Conservation (phyloP, 2,113 vertebrate species). For the Albula glossodonta region DNA sequence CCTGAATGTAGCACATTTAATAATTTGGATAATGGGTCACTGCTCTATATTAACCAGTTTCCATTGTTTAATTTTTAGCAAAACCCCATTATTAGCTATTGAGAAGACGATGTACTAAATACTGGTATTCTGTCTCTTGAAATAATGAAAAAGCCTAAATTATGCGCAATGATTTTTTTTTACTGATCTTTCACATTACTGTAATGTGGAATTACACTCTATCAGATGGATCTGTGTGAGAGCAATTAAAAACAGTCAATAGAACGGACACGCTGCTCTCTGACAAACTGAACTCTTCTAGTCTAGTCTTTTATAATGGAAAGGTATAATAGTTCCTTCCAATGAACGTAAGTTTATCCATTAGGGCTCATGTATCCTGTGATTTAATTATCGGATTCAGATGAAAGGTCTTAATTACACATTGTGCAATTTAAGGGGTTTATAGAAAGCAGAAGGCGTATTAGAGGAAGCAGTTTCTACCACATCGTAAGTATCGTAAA, state of each 20-base stretch:
- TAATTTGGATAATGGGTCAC: background rate
- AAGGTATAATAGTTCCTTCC: background rate
- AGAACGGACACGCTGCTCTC: background rate
- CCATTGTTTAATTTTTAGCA: background rate
- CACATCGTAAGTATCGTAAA: background rate
- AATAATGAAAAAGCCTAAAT: background rate
- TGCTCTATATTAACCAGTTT: background rate
- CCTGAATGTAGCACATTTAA: background rate
- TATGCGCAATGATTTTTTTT: background rate
- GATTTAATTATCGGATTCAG: background rate
- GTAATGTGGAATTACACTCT: no score
- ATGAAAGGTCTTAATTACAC: background rate
- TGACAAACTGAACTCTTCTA: background rate
- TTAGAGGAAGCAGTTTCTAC: background rate
- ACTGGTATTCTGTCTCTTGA: background rate
- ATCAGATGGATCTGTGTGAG: background rate
- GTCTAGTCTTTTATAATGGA: background rate
- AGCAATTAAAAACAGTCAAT: background rate
- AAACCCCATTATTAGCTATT: background rate
- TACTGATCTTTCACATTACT: no score
- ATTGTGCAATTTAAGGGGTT: background rate
- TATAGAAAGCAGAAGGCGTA: background rate
- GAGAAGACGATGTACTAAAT: background rate
- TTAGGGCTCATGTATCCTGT: background rate
- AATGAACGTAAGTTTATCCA: background rate